Evolutionary conservation across 2,888 invertebrate species (phyloP), one percentile per base, ranked within the genome.

Genomic region (Mystacides longicornis): DNA sequence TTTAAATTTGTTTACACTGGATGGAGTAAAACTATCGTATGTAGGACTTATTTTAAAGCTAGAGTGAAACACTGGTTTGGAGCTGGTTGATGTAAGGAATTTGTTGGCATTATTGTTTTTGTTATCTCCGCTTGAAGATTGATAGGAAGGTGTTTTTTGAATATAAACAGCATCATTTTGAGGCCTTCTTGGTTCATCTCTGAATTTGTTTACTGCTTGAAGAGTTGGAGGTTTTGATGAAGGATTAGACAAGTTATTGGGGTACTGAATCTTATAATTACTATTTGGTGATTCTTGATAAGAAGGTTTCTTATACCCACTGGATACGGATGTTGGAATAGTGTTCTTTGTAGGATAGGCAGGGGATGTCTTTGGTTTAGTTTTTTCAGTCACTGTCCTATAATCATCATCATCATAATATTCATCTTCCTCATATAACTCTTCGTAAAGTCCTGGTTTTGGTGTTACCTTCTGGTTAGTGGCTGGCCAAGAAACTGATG

Each of bases 331-430:
- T 60, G 31, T 58, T 52, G 52, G n/a, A 19, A 50, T 50, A 20
- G 56, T 50, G 37, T 22, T 56, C 27, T 42, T 19, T 37, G 49
- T 33, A n/a, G 37, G 49, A 21, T 52, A 45, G 31, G 22, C 22
- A 7, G 49, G 62, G 63, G 0, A 69, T 65, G 11, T 69, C 65
- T 62, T 65, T 67, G 37, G 23, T 42, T 51, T 45, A 69, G 65
- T 71, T 67, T 57, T 56, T 14, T 47, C 43, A 1, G 51, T 37
- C 18, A 43, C 37, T 1, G 55, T 52, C 20, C 55, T 57, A 48
- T 61, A 58, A 31, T 60, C 60, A 31, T 60, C 58, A 14, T 62
- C 62, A 23, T 62, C 58, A 52, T 62, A 60, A 46, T 61, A 58
- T 33, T 60, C 59, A 42, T 23, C 46, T 7, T 56, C 57, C 19